These are phyloP conservation scores for Euwallacea fornicatus DNA, from an alignment of 1,140 invertebrate species.

Conservation along the genomic window DNA sequence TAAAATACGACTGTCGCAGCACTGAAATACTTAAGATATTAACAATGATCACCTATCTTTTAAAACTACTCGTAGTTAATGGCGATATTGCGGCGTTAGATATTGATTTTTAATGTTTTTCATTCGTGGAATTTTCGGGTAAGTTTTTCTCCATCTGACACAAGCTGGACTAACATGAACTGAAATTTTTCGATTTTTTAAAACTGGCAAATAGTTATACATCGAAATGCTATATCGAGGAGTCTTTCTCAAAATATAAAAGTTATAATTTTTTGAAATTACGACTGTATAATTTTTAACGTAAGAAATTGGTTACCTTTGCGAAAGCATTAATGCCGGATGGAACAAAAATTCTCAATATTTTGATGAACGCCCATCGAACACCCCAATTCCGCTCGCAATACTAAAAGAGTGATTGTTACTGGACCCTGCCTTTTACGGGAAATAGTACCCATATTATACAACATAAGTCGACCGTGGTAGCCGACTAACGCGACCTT, in stretches of 20 bases:
- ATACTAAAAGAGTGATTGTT: conserved; percentile 36
- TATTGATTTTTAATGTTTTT: conserved; percentile 1
- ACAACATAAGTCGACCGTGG: conserved; percentile 1
- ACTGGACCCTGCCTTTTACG: conserved; percentile 49
- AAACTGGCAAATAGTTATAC: too few species aligned
- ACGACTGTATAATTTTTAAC: too few species aligned
- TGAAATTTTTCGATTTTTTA: too few species aligned
- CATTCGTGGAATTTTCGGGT: background rate
- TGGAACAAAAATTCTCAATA: background rate
- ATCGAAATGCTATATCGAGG: too few species aligned
- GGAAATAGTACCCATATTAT: conserved; percentile 33
- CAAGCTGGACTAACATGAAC: too few species aligned
- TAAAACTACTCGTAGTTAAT: background rate
- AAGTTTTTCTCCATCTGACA: too few species aligned
- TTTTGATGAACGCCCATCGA: background rate
- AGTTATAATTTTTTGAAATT: too few species aligned
- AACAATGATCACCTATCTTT: background rate
- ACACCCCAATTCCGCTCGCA: conserved; percentile 19
- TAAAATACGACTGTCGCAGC: conserved; percentile 25
- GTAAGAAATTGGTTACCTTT: too few species aligned
- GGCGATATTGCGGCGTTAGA: background rate
- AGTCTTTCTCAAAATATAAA: too few species aligned
- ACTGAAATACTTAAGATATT: conserved; percentile 44
- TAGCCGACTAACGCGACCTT: conserved; percentile 10
- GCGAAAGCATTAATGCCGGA: too few species aligned